Conservation (phyloP, 2,113 vertebrate species). For the Lampris incognitus region DNA sequence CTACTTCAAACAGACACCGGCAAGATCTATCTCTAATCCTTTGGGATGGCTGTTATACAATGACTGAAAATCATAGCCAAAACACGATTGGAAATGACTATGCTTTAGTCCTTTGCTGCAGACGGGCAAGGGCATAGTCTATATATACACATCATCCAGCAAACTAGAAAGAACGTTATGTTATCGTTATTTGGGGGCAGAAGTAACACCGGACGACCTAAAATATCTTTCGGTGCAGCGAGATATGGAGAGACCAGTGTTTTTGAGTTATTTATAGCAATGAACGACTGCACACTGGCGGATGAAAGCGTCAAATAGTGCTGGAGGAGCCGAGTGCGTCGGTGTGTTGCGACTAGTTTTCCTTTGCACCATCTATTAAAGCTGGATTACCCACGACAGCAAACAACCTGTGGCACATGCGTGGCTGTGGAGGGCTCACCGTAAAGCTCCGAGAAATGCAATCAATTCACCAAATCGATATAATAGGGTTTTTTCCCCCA, state of each 20-base stretch:
- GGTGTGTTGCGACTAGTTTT: background rate
- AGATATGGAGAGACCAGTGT: slow-evolving; percentile 12
- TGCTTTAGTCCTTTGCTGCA: no score
- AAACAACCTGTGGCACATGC: slow-evolving; percentile 70
- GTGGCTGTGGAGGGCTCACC: background rate
- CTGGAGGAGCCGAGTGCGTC: background rate
- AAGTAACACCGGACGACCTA: slow-evolving; percentile 9
- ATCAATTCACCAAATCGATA: no score
- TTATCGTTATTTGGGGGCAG: background rate
- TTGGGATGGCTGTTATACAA: background rate
- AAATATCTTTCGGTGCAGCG: background rate
- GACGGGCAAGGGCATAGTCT: no score
- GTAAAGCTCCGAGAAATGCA: background rate
- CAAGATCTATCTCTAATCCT: background rate
- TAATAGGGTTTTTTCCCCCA: no score
- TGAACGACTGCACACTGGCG: background rate
- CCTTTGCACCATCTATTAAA: background rate
- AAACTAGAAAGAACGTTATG: no score
- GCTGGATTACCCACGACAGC: background rate
- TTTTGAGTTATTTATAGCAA: slow-evolving; percentile 58
- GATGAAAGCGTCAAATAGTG: slow-evolving; percentile 9
- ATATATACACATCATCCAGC: no score
- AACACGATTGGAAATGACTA: no score
- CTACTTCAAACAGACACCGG: background rate
- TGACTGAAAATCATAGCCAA: no score